phyloP scores from a whole-genome alignment of 2,113 vertebrate genomes.

The Tamias sibiricus region DNA sequence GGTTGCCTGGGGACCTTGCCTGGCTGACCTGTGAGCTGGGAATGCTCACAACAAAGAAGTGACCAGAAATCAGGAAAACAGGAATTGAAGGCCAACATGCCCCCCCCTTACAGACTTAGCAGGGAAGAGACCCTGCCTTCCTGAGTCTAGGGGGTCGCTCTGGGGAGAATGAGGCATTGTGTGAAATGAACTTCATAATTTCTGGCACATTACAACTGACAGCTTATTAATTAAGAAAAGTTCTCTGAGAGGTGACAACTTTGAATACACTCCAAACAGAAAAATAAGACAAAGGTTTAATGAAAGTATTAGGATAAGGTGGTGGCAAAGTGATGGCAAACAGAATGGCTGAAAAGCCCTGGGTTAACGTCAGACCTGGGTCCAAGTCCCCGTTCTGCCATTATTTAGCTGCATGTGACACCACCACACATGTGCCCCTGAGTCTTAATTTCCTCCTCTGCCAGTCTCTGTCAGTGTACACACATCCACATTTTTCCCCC shows the following conservation, averaged over 20 bases:
- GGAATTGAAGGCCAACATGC: not conserved
- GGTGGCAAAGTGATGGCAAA: not conserved
- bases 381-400: not conserved
- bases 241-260: slow-evolving; percentile 39
- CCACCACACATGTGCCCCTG: not conserved
- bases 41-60: not conserved
- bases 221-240: slow-evolving; percentile 15
- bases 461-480: not conserved
- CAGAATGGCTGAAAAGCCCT: not conserved
- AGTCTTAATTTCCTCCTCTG: not conserved
- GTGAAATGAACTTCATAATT: not conserved
- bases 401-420: not conserved
- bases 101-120: not conserved
- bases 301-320: not conserved
- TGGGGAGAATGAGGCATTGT: not conserved
- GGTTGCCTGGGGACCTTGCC: not conserved
- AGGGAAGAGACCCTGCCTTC: not conserved
- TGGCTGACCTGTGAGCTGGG: not conserved
- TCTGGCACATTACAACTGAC: not conserved
- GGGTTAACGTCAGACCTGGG: not conserved
- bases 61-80: not conserved
- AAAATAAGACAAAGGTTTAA: slow-evolving; percentile 31
- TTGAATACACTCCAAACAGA: not conserved
- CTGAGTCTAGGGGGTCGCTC: not conserved
- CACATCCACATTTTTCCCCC: not conserved